Conservation (phyloP, 2,888 invertebrate genomes). For the Lissonota sp. region DNA sequence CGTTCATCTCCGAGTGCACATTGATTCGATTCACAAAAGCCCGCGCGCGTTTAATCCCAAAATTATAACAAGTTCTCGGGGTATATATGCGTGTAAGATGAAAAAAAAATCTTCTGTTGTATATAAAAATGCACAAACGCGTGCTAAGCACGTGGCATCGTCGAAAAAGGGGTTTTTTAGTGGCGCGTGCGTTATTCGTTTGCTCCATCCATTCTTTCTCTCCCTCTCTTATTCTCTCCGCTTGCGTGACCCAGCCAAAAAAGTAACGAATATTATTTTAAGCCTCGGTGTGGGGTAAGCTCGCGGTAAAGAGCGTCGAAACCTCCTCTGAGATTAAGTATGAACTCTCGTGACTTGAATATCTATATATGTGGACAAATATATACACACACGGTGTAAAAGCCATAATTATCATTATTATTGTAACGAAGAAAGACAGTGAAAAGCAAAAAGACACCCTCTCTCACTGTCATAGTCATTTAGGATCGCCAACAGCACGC, state of each 20-base stretch:
- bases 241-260: slow-evolving; percentile 70
- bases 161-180: slow-evolving; percentile 50
- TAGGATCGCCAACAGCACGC: slow-evolving; percentile 46
- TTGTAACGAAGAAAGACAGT: slow-evolving; percentile 56
- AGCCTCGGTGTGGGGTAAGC: slow-evolving; percentile 82
- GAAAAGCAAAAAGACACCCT: slow-evolving; percentile 38
- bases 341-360: slow-evolving; percentile 67
- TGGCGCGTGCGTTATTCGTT: slow-evolving; percentile 66
- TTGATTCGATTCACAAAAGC: too few relatives aligned
- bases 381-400: slow-evolving; percentile 28
- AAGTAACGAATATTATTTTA: slow-evolving; percentile 82
- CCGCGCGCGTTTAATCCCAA: too few relatives aligned
- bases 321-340: slow-evolving; percentile 83
- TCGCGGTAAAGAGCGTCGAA: slow-evolving; percentile 75
- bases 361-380: slow-evolving; percentile 10
- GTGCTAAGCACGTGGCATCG: slow-evolving; percentile 80
- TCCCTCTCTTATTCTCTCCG: slow-evolving; percentile 23
- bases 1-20: too few relatives aligned
- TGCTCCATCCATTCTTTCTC: slow-evolving; percentile 12
- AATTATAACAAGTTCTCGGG: neutral
- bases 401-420: slow-evolving; percentile 72
- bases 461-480: slow-evolving; percentile 6
- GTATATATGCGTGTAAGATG: neutral
- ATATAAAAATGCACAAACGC: slow-evolving; percentile 72
- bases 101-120: slow-evolving; percentile 36